phyloP scores from a whole-genome alignment of 2,113 vertebrate genomes.

The Manacus vitellinus region DNA sequence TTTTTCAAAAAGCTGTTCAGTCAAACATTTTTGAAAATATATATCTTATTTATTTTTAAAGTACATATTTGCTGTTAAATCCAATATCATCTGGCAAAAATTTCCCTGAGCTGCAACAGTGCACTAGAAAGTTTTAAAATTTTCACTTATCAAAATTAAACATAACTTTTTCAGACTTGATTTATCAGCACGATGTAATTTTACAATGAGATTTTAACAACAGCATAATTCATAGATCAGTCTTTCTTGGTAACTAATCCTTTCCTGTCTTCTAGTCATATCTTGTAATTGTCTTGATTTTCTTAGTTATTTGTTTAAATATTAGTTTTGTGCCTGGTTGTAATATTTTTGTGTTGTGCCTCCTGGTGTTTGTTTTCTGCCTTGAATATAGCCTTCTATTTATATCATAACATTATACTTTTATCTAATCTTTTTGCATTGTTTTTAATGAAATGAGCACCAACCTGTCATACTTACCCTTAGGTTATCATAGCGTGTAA shows the following conservation, averaged over 20 bases:
- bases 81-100: background rate
- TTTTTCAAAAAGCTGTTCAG: background rate
- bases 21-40: background rate
- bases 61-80: background rate
- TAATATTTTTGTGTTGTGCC: background rate
- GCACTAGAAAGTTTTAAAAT: background rate
- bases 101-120: background rate
- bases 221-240: background rate
- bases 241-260: background rate
- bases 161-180: background rate
- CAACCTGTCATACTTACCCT: background rate
- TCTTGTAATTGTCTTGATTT: background rate
- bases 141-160: background rate
- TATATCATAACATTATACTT: background rate
- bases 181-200: background rate
- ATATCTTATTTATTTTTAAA: background rate
- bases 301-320: background rate
- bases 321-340: rapidly evolving
- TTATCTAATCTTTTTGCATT: background rate
- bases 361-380: background rate
- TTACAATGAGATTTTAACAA: background rate
- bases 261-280: background rate
- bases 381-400: background rate
- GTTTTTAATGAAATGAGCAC: background rate
- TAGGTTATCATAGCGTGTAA: background rate